A percentile compares a stretch with the other conserved stretches of the same genome.
These are phyloP conservation scores for Philereme vetulata DNA, from an alignment of 2,888 invertebrate genomes.

Conservation along the genomic window DNA sequence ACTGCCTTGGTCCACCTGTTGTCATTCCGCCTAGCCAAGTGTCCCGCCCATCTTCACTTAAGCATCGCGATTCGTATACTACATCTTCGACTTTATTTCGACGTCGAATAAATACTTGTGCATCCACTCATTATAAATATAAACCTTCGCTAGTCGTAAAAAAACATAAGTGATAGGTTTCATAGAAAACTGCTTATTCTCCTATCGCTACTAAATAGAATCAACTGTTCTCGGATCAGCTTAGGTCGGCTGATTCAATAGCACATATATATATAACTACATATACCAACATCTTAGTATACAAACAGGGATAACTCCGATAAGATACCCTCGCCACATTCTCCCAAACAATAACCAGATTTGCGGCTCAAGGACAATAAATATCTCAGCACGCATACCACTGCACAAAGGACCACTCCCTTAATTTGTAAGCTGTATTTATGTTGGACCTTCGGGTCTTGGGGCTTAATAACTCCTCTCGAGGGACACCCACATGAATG, in stretches of 20 bases:
- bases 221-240: background rate
- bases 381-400: constrained; percentile 32
- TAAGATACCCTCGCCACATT: constrained; percentile 23
- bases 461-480: constrained; percentile 54
- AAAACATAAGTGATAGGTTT: too few species aligned
- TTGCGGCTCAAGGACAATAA: constrained; percentile 31
- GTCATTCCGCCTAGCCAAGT: too few species aligned
- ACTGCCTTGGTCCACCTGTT: too few species aligned
- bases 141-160: too few species aligned
- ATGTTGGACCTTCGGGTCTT: constrained; percentile 46
- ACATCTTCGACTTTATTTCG: too few species aligned
- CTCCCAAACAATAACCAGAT: constrained; percentile 35
- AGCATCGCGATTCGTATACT: too few species aligned
- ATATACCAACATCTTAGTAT: background rate
- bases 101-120: too few species aligned
- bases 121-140: too few species aligned
- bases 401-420: constrained; percentile 36
- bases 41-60: too few species aligned
- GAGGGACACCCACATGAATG: constrained; percentile 42
- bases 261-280: background rate
- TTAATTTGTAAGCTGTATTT: constrained; percentile 53
- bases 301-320: constrained; percentile 7
- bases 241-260: background rate
- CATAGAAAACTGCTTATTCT: too few species aligned
- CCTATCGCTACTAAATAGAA: background rate